Evolutionary conservation across 1,140 invertebrate genomes (phyloP).

Genomic region (Conus betulinus): DNA sequence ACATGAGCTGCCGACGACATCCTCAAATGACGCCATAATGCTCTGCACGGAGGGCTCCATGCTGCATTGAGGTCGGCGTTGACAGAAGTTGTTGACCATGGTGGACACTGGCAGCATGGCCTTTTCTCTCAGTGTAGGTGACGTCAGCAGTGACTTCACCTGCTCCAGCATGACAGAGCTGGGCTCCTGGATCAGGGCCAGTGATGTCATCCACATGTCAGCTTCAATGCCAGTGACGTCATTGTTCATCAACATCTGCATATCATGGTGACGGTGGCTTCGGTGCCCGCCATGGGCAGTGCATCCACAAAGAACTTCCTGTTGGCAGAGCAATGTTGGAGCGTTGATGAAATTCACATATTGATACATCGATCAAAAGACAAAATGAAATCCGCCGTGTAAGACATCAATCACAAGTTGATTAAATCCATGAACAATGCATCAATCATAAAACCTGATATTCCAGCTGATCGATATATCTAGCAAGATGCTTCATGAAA

Average conservation of each 20-base stretch:
- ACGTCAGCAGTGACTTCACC: constrained; percentile 79
- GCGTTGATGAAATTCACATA: neutral
- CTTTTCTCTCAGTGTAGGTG: constrained; percentile 77
- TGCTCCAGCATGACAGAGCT: constrained; percentile 82
- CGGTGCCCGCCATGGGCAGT: constrained; percentile 87
- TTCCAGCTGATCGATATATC: neutral
- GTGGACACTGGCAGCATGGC: constrained; percentile 76
- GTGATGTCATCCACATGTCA: constrained; percentile 87
- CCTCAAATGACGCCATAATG: constrained; percentile 77
- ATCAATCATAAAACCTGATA: too few relatives aligned
- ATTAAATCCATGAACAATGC: too few relatives aligned
- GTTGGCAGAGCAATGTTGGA: constrained; percentile 19
- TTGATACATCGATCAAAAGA: neutral
- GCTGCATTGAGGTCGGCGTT: constrained; percentile 68
- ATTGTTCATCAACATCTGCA: constrained; percentile 85
- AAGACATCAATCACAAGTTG: neutral
- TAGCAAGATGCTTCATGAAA: neutral
- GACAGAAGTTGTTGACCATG: constrained; percentile 77
- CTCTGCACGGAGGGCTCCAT: neutral
- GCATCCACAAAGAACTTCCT: constrained; percentile 81
- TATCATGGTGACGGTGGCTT: constrained; percentile 87
- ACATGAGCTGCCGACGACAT: constrained; percentile 78
- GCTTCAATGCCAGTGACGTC: constrained; percentile 81
- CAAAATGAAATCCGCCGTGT: neutral
- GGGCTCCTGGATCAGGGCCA: constrained; percentile 87